Evolutionary conservation across 1,140 invertebrate species (phyloP).

Genomic region (Nasonia longicornis): DNA sequence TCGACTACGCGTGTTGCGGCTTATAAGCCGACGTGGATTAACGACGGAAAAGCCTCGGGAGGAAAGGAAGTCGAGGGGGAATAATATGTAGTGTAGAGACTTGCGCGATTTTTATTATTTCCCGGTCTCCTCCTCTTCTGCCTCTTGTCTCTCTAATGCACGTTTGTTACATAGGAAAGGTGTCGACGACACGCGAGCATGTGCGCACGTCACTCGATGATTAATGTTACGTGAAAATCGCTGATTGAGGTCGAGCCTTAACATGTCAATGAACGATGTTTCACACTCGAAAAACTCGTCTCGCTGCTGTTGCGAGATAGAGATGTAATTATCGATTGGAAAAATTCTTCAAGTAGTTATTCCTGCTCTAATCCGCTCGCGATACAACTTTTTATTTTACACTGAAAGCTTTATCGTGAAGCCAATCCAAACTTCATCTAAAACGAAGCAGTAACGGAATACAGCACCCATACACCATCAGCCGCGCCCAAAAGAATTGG

Average conservation of each 20-base stretch:
- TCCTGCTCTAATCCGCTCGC: background rate
- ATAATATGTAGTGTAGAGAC: background rate
- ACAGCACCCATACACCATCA: too few species aligned
- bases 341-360: background rate
- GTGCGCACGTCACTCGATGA: background rate
- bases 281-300: conserved; percentile 1
- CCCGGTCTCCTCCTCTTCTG: background rate
- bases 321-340: background rate
- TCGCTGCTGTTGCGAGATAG: background rate
- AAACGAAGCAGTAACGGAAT: too few species aligned
- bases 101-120: background rate
- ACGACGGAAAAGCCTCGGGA: background rate
- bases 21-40: conserved; percentile 6
- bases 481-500: too few species aligned
- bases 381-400: background rate
- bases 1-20: background rate
- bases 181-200: background rate
- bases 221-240: conserved; percentile 32
- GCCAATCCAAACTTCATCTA: too few species aligned
- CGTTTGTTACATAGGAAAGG: background rate
- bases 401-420: too few species aligned
- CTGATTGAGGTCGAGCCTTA: conserved; percentile 18
- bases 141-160: background rate
- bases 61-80: too few species aligned
- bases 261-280: conserved; percentile 9